Evolutionary conservation across 1,140 invertebrate species (phyloP).

Genomic region (Mamestra configurata): DNA sequence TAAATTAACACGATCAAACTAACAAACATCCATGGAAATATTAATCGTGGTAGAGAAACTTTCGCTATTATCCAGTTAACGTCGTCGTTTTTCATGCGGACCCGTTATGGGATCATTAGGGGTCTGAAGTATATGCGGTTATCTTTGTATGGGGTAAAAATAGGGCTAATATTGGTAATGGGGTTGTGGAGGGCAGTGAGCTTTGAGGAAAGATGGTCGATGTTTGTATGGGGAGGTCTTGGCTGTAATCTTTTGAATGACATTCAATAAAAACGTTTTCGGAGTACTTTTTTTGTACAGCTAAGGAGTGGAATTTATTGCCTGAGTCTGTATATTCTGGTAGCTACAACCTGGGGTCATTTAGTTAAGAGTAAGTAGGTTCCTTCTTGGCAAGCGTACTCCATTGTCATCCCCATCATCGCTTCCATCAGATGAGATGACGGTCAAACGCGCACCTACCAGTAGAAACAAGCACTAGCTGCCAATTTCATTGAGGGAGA

Average conservation of each 20-base stretch:
- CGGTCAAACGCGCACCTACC: too few species aligned
- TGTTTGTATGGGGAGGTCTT: background rate
- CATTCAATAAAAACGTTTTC: too few species aligned
- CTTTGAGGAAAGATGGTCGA: background rate
- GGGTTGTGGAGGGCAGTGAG: background rate
- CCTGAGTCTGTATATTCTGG: too few species aligned
- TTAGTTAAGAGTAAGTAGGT: too few species aligned
- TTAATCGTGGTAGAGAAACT: conserved; percentile 1
- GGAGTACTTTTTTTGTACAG: too few species aligned
- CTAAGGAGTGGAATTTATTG: too few species aligned
- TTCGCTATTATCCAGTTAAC: conserved; percentile 30
- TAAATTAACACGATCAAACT: background rate
- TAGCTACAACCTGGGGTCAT: too few species aligned
- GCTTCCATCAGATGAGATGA: too few species aligned
- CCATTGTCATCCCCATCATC: too few species aligned
- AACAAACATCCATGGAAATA: background rate
- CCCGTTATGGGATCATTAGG: conserved; percentile 25
- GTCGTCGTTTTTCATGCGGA: conserved; percentile 33
- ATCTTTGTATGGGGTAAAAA: conserved; percentile 28
- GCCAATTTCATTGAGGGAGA: too few species aligned
- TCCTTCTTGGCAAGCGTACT: too few species aligned
- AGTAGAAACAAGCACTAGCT: too few species aligned
- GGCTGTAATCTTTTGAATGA: background rate
- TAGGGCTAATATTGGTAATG: conserved; percentile 8
- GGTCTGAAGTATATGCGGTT: conserved; percentile 24